These are phyloP conservation scores for Zaprionus ornatus DNA, from an alignment of 1,140 invertebrate genomes.

Conservation along the genomic window DNA sequence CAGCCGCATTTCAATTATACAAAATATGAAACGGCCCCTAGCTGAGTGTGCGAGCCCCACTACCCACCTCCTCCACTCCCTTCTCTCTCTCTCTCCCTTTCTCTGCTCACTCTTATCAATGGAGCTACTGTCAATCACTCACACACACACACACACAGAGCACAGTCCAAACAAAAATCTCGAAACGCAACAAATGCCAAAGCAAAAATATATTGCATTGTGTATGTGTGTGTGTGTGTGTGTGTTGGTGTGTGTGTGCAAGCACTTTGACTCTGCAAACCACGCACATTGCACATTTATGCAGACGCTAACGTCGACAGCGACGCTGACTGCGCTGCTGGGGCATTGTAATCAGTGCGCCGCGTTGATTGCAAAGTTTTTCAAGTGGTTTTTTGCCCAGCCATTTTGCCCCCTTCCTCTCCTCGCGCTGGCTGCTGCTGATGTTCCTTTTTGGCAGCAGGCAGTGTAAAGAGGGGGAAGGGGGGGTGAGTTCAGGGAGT, in stretches of 20 bases:
- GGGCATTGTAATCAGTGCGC: conserved; percentile 72
- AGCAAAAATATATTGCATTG: conserved; percentile 71
- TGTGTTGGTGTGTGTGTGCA: conserved; percentile 21
- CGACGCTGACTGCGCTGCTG: conserved; percentile 42
- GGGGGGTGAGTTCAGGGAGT: neutral
- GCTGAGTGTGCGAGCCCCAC: neutral
- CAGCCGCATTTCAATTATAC: conserved; percentile 49
- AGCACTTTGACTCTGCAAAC: conserved; percentile 42
- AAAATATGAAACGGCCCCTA: conserved; percentile 28
- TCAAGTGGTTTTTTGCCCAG: conserved; percentile 57
- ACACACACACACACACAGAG: conserved; percentile 31
- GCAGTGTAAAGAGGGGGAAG: no score
- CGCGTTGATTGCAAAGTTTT: conserved; percentile 80
- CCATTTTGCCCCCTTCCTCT: neutral
- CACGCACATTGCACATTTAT: conserved; percentile 77
- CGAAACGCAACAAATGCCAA: conserved; percentile 75
- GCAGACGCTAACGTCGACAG: conserved; percentile 17
- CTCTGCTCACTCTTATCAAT: conserved; percentile 42
- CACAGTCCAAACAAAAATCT: conserved; percentile 56
- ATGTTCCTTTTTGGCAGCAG: conserved; percentile 51
- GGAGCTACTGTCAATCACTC: conserved; percentile 72
- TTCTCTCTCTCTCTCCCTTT: neutral
- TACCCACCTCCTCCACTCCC: neutral
- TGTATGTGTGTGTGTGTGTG: conserved; percentile 14
- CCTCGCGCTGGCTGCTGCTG: neutral